Base-by-base conservation (phyloP, 2,797 vertebrate species). In the Pseudocheirus occidentalis region DNA sequence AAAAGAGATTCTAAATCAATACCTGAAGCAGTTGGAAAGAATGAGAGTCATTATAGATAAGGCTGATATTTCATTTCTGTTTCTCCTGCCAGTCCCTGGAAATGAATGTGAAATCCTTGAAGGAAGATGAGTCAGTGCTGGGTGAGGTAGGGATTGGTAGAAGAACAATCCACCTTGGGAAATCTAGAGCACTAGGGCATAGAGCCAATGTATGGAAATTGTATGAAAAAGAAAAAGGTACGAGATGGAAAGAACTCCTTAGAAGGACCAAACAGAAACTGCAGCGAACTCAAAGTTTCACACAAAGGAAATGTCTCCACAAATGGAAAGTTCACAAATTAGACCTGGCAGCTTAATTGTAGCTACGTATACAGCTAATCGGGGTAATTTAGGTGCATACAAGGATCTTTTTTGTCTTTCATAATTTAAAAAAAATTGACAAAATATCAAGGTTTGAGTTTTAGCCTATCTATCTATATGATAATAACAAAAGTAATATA, bases 1-100 rank as follows among this genome's bases (percentile, higher is more conserved):
- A 59, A 40, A 95, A 73, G 14, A 92, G 34, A 91, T 29, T 27
- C 66, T 91, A 81, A 93, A 94, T 92, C 92, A 62, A 56, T 91
- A 92, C 18, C 50, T 46, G 91, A 62, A 50, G 53, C 81, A 27
- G 50, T 10, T 92, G 59, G 34, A 96, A 66, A 90, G 91, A 96
- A 90, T 29, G 18, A 89, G 53, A 90, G 73, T 55, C 4, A 12
- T 91, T 55, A 28, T 7, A 81, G 18, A 81, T 56, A 6, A 40
- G 24, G 4, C 14, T 96, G 54, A 46, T 50, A 87, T 93, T 92
- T 97, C 92, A 66, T 50, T 55, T 94, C 28, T 27, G n/a, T 55
- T 59, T 92, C 95, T 95, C 9, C 90, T 90, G 40, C 92, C 90
- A 92, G 92, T 90, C 55, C 56, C 46, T 0, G 13, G 34, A 52